Evolutionary conservation across 1,140 invertebrate species (phyloP).

Genomic region (Octopus bimaculoides): DNA sequence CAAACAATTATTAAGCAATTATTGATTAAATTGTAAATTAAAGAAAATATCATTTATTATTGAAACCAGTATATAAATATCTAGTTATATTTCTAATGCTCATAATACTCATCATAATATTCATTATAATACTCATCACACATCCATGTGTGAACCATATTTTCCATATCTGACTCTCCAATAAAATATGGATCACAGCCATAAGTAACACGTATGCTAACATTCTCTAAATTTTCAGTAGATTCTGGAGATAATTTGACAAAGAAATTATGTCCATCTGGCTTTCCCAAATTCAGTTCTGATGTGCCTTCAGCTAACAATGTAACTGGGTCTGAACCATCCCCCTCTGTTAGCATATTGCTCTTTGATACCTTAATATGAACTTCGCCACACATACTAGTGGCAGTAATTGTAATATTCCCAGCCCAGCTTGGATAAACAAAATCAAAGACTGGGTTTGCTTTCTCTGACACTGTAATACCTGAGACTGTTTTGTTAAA

Average conservation of each 20-base stretch:
- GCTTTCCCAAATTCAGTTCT: not conserved
- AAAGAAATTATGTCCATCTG: not conserved
- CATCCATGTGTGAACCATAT: no score
- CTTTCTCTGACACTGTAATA: constrained; percentile 5
- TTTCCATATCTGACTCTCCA: not conserved
- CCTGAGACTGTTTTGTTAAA: constrained; percentile 11
- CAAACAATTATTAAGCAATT: no score
- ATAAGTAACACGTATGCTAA: not conserved
- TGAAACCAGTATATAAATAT: no score
- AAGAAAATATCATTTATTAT: no score
- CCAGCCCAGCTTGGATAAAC: constrained; percentile 20
- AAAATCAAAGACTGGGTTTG: constrained; percentile 17
- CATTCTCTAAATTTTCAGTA: not conserved
- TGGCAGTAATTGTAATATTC: constrained; percentile 5
- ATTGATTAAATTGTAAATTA: no score
- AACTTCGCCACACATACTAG: not conserved
- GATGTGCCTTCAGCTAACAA: not conserved
- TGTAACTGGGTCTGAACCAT: not conserved
- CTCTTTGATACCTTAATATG: not conserved
- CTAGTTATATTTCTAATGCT: no score
- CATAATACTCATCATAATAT: no score
- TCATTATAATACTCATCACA: no score
- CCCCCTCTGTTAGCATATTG: not conserved
- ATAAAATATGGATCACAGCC: not conserved
- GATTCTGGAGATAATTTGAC: not conserved